A percentile compares a stretch with the other conserved stretches of the same genome.
Conservation (phyloP, 2,888 invertebrate genomes). For the Phalera bucephala region DNA sequence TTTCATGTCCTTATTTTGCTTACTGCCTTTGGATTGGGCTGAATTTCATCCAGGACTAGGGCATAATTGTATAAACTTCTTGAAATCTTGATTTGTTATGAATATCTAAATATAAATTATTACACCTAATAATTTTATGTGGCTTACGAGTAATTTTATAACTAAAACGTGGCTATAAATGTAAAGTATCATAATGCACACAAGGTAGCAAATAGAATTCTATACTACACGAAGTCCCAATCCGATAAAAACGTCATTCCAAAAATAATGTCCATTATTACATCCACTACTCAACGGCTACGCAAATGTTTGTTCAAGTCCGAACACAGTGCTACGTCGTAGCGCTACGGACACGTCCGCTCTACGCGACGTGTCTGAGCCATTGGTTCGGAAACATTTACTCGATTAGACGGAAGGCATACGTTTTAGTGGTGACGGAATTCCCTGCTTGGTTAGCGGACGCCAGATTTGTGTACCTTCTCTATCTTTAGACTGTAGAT, state of each 20-base stretch:
- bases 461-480: constrained; percentile 44
- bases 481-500: constrained; percentile 26
- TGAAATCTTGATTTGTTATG: too few species aligned
- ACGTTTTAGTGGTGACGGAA: constrained; percentile 66
- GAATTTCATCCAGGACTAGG: too few species aligned
- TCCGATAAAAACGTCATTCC: too few species aligned
- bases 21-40: too few species aligned
- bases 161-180: too few species aligned
- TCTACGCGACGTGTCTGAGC: constrained; percentile 60
- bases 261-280: constrained; percentile 6
- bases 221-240: too few species aligned
- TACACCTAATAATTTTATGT: not conserved
- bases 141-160: too few species aligned
- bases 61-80: too few species aligned
- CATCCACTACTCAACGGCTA: constrained; percentile 42
- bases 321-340: constrained; percentile 39
- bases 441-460: constrained; percentile 51
- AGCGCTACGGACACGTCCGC: constrained; percentile 51
- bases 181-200: too few species aligned
- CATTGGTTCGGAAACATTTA: constrained; percentile 72
- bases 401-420: constrained; percentile 74
- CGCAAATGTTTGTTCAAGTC: constrained; percentile 60
- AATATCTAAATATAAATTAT: too few species aligned
- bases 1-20: too few species aligned
- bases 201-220: too few species aligned